Conservation (phyloP, 1,140 invertebrate genomes). For the Nasonia giraulti region DNA sequence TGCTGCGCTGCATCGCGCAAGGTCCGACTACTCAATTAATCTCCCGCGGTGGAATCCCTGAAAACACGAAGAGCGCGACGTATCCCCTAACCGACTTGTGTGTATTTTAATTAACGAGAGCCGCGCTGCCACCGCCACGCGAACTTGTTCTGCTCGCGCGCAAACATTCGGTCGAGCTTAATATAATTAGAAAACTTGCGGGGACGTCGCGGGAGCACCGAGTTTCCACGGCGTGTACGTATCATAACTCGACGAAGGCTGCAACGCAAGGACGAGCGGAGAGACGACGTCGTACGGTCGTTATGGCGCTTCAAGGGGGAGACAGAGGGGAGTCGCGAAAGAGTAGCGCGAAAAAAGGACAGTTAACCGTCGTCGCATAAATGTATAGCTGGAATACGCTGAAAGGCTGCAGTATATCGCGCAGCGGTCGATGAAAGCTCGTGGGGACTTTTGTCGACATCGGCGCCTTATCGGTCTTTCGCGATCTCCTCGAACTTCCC, state of each 20-base stretch:
- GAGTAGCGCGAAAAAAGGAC: too few relatives aligned
- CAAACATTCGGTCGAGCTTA: neutral
- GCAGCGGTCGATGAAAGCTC: conserved; percentile 46
- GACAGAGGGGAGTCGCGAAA: too few relatives aligned
- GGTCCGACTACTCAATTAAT: neutral
- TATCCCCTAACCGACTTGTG: conserved; percentile 8
- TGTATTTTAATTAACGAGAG: conserved; percentile 30
- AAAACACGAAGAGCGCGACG: neutral
- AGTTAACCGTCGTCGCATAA: too few relatives aligned
- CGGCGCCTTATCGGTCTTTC: conserved; percentile 40
- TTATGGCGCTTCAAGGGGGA: too few relatives aligned
- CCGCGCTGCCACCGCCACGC: neutral
- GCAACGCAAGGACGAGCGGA: neutral
- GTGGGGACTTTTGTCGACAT: conserved; percentile 45
- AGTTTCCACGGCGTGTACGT: neutral
- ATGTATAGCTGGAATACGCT: neutral
- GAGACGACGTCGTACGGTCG: neutral
- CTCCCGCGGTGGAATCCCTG: neutral
- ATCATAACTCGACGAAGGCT: neutral
- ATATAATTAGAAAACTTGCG: neutral
- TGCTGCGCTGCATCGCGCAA: too few relatives aligned
- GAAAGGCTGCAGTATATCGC: neutral
- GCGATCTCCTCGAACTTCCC: conserved; percentile 35
- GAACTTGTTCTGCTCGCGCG: neutral
- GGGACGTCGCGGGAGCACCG: neutral